A percentile compares a stretch with the other conserved stretches of the same genome.
Conservation (phyloP, 2,888 invertebrate species). For the Meiosimyza decipiens region DNA sequence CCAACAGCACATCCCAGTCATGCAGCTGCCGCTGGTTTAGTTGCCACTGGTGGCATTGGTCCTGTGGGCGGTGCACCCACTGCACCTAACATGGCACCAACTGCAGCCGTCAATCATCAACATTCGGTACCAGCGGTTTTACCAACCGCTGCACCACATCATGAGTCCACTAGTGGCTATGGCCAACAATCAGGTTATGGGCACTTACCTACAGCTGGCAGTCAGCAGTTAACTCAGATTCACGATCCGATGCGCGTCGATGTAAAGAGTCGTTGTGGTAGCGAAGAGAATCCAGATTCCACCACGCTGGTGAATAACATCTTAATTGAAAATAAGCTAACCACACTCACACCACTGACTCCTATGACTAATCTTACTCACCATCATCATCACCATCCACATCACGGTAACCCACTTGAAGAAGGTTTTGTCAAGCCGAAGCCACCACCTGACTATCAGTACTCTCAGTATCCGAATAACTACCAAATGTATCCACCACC, state of each 20-base stretch:
- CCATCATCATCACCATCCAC: slow-evolving; percentile 51
- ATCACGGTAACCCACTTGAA: slow-evolving; percentile 52
- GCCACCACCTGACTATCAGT: slow-evolving; percentile 66
- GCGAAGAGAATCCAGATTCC: slow-evolving; percentile 81
- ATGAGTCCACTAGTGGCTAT: slow-evolving; percentile 58
- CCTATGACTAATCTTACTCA: slow-evolving; percentile 66
- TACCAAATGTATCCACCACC: slow-evolving; percentile 66
- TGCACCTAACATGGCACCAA: slow-evolving; percentile 46
- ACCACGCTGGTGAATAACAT: slow-evolving; percentile 72
- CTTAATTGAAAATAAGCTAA: slow-evolving; percentile 67
- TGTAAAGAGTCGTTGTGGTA: slow-evolving; percentile 63
- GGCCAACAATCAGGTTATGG: slow-evolving; percentile 55
- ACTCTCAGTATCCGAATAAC: slow-evolving; percentile 66
- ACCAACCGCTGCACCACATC: slow-evolving; percentile 27
- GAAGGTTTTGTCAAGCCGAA: slow-evolving; percentile 67
- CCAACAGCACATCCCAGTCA: slow-evolving; percentile 69
- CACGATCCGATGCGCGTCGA: slow-evolving; percentile 58
- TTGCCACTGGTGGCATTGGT: slow-evolving; percentile 34
- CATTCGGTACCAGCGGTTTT: slow-evolving; percentile 58
- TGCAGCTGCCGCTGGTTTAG: slow-evolving; percentile 41
- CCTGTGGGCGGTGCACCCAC: slow-evolving; percentile 34
- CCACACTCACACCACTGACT: slow-evolving; percentile 66
- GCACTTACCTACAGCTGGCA: slow-evolving; percentile 54
- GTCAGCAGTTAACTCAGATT: slow-evolving; percentile 52
- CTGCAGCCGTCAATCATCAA: slow-evolving; percentile 39